Base-by-base conservation (phyloP, 2,888 invertebrate genomes). In the Drosophila barbarae region DNA sequence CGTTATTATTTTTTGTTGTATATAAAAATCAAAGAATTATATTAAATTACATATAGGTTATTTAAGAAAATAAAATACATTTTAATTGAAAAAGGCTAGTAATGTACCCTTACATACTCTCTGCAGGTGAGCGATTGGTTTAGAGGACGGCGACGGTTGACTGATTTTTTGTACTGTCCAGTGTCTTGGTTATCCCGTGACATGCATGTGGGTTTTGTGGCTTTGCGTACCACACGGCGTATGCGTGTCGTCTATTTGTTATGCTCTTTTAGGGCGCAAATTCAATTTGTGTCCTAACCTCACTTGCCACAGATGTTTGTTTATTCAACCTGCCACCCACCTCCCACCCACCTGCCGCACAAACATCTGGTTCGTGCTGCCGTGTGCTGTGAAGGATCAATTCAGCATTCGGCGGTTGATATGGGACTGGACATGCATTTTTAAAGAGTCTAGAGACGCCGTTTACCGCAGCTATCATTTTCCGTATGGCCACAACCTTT, bases 241-340 rank as follows among this genome's bases (percentile, higher is more conserved):
- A 78, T 71, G 74, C 76, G 82, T 74, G 65, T 54, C 76, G 70
- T 77, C 68, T 80, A 83, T 80, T 80, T 80, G 84, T 71, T 80
- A 80, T 80, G 84, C 84, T 80, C 68, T 76, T 80, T 63, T 71
- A 71, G 67, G 50, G 66, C 66, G 70, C 72, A 77, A 83, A 83
- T 83, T 80, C 76, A 83, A 79, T 79, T 83, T 79, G 74, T 69
- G 54, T 57, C 46, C 66, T 47, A 63, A 58, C 74, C 73, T 58
- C 74, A 70, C 63, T 58, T 38, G 56, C 59, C 63, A 51, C 72
- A 74, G 68, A 69, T 66, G 71, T 66, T 71, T 79, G 71, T 78
- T 74, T 74, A 67, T 54, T 61, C 44, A 46, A 38, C 53, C 54
- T n/a, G 34, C 26, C 2, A 7, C 21, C 1, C 5, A 3, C 1